Evolutionary conservation across 2,113 vertebrate genomes (phyloP).

Genomic region (Suricata suricatta): DNA sequence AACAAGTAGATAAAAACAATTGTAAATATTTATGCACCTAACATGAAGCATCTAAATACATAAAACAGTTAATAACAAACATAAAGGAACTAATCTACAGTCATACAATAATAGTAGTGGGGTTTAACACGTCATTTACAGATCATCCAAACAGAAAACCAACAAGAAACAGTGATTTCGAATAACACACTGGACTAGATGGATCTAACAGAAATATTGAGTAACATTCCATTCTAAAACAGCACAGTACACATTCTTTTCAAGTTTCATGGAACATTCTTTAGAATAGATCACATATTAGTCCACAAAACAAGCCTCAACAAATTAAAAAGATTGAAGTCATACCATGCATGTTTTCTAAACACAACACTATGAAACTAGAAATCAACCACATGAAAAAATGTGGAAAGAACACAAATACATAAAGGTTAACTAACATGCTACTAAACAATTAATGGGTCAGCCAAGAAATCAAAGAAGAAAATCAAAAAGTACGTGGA

Average conservation of each 20-base stretch:
- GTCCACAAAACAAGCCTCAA: background rate
- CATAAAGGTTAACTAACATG: background rate
- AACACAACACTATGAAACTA: background rate
- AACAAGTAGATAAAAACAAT: background rate
- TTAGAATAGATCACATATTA: background rate
- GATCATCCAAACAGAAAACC: background rate
- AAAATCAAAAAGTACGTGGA: background rate
- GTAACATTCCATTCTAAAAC: background rate
- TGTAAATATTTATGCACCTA: background rate
- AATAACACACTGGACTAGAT: background rate
- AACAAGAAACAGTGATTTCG: background rate
- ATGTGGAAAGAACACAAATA: background rate
- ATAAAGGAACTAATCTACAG: background rate
- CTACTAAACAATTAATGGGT: background rate
- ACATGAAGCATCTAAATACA: background rate
- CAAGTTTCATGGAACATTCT: background rate
- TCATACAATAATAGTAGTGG: background rate
- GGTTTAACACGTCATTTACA: background rate
- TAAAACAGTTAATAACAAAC: background rate
- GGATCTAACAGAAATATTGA: background rate
- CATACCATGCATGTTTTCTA: background rate
- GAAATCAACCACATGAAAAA: background rate
- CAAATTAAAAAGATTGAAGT: background rate
- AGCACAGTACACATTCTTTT: background rate
- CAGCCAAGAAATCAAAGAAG: background rate